Evolutionary conservation across 2,113 vertebrate genomes (phyloP).

Genomic region (Galemys pyrenaicus): DNA sequence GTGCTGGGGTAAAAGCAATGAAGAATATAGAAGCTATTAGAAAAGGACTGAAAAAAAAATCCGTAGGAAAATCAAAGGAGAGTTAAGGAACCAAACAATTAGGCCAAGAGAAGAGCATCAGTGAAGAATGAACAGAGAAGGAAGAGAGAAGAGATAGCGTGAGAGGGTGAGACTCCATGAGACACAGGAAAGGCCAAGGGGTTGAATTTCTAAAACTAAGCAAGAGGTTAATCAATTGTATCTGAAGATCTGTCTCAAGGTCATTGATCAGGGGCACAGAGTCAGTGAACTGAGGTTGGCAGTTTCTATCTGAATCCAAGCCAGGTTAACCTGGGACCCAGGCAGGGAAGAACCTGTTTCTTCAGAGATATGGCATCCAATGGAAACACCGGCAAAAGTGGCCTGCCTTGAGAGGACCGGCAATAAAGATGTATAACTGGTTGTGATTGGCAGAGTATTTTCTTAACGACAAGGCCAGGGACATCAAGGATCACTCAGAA

Average conservation of each 20-base stretch:
- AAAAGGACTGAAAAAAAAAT: background rate
- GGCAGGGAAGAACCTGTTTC: background rate
- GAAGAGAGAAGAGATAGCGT: background rate
- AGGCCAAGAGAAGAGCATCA: background rate
- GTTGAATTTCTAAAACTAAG: background rate
- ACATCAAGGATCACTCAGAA: background rate
- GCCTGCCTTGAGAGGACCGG: background rate
- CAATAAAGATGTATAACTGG: background rate
- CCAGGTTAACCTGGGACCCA: background rate
- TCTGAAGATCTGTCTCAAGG: background rate
- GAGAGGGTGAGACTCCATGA: background rate
- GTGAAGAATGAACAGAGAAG: background rate
- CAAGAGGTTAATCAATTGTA: background rate
- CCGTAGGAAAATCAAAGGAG: background rate
- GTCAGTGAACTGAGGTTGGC: background rate
- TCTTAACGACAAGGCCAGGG: background rate
- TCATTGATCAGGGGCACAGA: background rate
- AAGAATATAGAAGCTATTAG: background rate
- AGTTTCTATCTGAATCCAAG: background rate
- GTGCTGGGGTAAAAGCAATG: background rate
- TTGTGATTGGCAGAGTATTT: background rate
- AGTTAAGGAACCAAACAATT: background rate
- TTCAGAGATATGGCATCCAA: background rate
- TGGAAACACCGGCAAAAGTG: background rate
- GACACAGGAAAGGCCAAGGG: background rate